Evolutionary conservation across 1,140 invertebrate species (phyloP), one percentile per base, ranked within the genome.

Genomic region (Zaprionus capensis): DNA sequence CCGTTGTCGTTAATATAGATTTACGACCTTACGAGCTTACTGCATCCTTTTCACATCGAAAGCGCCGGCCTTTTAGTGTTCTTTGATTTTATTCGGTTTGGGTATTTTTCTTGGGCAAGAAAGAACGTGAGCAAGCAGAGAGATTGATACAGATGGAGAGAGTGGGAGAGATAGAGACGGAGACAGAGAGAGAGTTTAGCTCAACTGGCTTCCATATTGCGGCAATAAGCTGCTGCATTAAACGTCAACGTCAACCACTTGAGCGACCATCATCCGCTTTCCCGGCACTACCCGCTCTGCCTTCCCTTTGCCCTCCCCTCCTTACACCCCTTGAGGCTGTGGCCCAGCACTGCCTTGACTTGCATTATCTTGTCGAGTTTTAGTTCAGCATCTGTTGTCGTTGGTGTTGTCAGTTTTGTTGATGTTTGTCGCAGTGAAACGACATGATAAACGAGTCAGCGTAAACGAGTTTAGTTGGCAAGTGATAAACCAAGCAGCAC

Each of bases 401-500:
- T 34, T 44, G 64, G 36, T 55, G 73, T 59, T 76, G 74, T 72
- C 70, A 73, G 63, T 77, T 61, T 62, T 72, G 63, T 77, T 77
- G 70, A 77, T 77, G 70, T 67, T 72, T 71, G 57, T 76, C 69
- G 62, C 67, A 66, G 38, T 11, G 57, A 34, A 73, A 68, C 57
- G 71, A 65, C 62, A 85, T 86, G 82, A 79, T 85, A 85, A 85
- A 88, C 80, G 80, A 80, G 63, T 85, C 72, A 80, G 69, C 80
- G 72, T 69, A 78, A 80, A 80, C 77, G 70, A 83, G 80, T 87
- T 87, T 87, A 83, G 84, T 86, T 83, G 56, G 77, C 68, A 80
- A 75, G 76, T 78, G 82, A 86, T 86, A 86, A 86, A 82, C 80
- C 55, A 70, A 44, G 68, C 46, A 12, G 44, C 14, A 59, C 41